phyloP scores from a whole-genome alignment of 2,888 invertebrate genomes.

The Falcaria lacertinaria region DNA sequence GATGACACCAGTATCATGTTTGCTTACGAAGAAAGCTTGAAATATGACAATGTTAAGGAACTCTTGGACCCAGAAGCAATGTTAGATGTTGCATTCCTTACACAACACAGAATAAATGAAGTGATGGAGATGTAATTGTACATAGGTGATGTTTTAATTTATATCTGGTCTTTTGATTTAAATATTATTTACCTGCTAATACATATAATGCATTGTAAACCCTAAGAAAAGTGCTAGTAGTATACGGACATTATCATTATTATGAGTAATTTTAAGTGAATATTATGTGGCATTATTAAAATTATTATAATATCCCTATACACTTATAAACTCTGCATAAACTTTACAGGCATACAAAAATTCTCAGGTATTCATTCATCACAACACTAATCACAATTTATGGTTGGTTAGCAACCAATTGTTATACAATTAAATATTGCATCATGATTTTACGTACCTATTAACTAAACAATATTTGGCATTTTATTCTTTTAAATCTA shows the following conservation, averaged over 20 bases:
- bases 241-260: too few species aligned
- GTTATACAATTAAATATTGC: background rate
- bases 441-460: background rate
- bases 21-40: slow-evolving; percentile 93
- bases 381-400: background rate
- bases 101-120: slow-evolving; percentile 84
- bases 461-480: background rate
- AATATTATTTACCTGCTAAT: too few species aligned
- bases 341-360: too few species aligned
- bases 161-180: background rate
- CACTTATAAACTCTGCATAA: too few species aligned
- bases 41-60: slow-evolving; percentile 87
- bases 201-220: too few species aligned
- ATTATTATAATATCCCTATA: too few species aligned
- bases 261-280: too few species aligned
- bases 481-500: background rate
- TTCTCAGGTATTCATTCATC: background rate
- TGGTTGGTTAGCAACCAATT: background rate
- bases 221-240: too few species aligned
- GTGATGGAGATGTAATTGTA: slow-evolving; percentile 43
- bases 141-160: slow-evolving; percentile 14
- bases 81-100: slow-evolving; percentile 89
- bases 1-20: slow-evolving; percentile 95
- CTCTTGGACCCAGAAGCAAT: slow-evolving; percentile 91
- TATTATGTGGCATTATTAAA: too few species aligned